Base-by-base conservation (phyloP, 2,113 vertebrate genomes). In the Mugil cephalus region DNA sequence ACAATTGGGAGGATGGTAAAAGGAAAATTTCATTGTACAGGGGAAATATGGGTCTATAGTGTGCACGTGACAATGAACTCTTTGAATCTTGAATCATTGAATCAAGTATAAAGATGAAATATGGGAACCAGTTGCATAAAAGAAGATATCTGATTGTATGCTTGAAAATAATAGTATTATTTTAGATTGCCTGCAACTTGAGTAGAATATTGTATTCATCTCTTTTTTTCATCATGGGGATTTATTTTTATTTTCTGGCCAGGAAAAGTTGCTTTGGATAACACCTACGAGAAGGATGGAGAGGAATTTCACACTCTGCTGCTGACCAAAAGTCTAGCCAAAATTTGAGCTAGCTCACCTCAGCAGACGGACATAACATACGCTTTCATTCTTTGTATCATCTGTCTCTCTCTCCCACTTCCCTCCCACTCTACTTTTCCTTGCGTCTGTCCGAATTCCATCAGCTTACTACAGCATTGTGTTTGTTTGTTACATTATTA, bases 301-400 rank as follows among this genome's bases (percentile, higher is more conserved):
- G 13, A 35, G 43, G 53, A 40, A 69, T 69, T 21, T 69, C 14
- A 39, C 67, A 69, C 67, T 40, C 8, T 50, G 42, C 35, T 59
- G 17, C 43, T 0, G 10, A 18, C 10, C 10, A 24, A 10, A 39
- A 12, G 21, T 48, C 52, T 43, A 40, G 54, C 17, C 42, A n/a
- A 17, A 11, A 40, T 39, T 35, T 18, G 53, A 11, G 4, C 7
- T 14, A 34, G 52, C 17, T 18, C n/a, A 21, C 13, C 10, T 47
- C 10, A 15, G 30, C 54, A 30, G 18, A 58, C 6, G 47, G 42
- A 17, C 34, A 36, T 35, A n/a, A 45, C 21, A 36, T 47, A 8
- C 13, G 30, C 40, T 47, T 47, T 62, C n/a, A n/a, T 47, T 10
- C 14, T 36, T 62, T 14, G 14, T 19, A 6, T 46, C 24, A 61